Base-by-base conservation (phyloP, 64 coral and sea anemone species). In the Stichodactyla helianthus region DNA sequence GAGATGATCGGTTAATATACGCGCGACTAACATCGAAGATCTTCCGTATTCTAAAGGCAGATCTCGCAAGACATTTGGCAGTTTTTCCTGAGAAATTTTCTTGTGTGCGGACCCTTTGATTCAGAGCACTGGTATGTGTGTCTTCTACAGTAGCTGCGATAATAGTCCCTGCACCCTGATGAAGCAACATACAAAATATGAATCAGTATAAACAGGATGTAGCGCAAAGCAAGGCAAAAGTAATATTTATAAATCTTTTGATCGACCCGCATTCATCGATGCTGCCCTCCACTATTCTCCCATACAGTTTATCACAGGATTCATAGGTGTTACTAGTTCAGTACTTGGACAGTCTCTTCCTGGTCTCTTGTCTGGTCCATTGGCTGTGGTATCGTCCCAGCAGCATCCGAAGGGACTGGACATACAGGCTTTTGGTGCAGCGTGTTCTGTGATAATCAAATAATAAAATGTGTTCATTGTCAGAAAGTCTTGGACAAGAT, bases 71-170 rank as follows among this genome's bases (percentile, higher is more conserved):
- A 23, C 6, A n/a, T 23, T 70, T 70, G 65, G n/a, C 65, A 70
- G 19, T 20, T 70, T 0, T 25, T 70, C 10, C 65, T 70, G 6
- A 79, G 77, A 20, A 79, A 79, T 50, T 13, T 35, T 15, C 77
- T 79, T 4, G 51, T 79, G 10, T 14, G 28, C 4, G 77, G 31
- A 51, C 77, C 77, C 7, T 6, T 10, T 23, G 77, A 20, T 35
- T 50, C 51, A 51, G 12, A 2, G 11, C 77, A 79, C 77, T 79
- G 77, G 11, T 4, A 79, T 13, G 0, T 79, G 77, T 79, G 77
- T 79, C 77, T 79, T 79, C 77, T 79, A 13, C 77, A 79, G 77
- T 79, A 79, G 11, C 6, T 79, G 13, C 77, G 65, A 70, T 70
- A 22, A 25, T 22, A 22, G 22, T 70, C 65, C 8, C n/a, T 7